Base-by-base conservation (phyloP, 2,797 vertebrate genomes). In the Limnodromus scolopaceus region DNA sequence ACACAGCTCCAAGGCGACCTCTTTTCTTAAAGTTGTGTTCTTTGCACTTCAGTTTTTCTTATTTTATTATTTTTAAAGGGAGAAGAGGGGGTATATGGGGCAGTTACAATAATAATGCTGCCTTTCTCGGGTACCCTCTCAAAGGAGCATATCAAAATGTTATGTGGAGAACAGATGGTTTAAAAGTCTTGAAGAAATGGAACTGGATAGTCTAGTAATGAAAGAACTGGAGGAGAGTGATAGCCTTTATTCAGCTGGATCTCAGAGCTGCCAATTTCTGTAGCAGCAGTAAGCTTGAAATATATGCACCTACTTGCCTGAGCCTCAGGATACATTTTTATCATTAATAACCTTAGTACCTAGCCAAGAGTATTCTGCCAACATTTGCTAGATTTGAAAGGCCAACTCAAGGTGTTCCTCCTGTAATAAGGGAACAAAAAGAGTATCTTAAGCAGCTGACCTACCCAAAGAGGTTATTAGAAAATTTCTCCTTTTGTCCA, bases 211-310 rank as follows among this genome's bases (percentile, higher is more conserved):
- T 49, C 16, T 60, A 58, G 24, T 63, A 83, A 74, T 78, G 64
- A 69, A 87, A 68, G 54, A 84, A 23, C 25, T 82, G 49, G 63
- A 86, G 38, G 28, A 81, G 41, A 84, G 13, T 36, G 45, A 58
- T 79, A 32, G 34, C 54, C 30, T 72, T 69, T 89, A 78, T 78
- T 78, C 71, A 80, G 36, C n/a, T 87, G 75, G 23, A 69, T 95
- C 41, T 84, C 30, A 69, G 39, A 36, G 16, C 55, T 92, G 78
- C 84, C 89, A 80, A 69, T 82, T 95, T 93, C 78, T 84, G 10
- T 63, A 93, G 61, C 75, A 91, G 58, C 70, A 83, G 71, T 65
- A 76, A 89, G 34, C 58, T 92, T 89, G 77, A 94, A 74, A 69
- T 87, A 72, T 51, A 76, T 58, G 58, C 58, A 43, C 36, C 63